Evolutionary conservation across 2,888 invertebrate species (phyloP).

Genomic region (Dioctria linearis): DNA sequence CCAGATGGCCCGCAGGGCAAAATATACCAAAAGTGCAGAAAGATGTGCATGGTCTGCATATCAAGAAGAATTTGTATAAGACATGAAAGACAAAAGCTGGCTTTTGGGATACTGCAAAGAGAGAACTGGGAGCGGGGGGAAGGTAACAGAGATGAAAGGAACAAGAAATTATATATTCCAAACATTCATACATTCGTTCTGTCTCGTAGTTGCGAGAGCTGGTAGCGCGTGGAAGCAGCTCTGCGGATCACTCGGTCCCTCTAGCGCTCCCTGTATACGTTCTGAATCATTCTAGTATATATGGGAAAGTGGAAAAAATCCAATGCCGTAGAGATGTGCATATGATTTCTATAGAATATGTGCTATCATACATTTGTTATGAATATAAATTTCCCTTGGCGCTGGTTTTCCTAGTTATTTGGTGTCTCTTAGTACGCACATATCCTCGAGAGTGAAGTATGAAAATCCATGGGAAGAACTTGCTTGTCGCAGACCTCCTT

Average conservation of each 20-base stretch:
- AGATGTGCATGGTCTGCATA: slow-evolving; percentile 46
- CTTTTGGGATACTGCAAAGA: not conserved
- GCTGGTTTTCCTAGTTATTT: slow-evolving; percentile 57
- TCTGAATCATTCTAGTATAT: slow-evolving; percentile 44
- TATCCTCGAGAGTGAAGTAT: not conserved
- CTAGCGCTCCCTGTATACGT: slow-evolving; percentile 36
- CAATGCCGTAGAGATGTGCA: slow-evolving; percentile 56
- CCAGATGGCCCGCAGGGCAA: slow-evolving; percentile 47
- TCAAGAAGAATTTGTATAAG: slow-evolving; percentile 29
- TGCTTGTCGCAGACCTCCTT: not conserved
- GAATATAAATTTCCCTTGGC: slow-evolving; percentile 64
- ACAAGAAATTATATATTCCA: slow-evolving; percentile 40
- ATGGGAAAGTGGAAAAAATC: not conserved
- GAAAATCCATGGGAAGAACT: not conserved
- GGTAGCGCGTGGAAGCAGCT: slow-evolving; percentile 27
- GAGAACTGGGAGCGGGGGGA: not conserved
- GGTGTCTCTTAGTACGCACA: slow-evolving; percentile 50
- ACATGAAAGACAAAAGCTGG: slow-evolving; percentile 44
- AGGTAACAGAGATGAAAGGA: slow-evolving; percentile 20
- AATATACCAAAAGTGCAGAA: slow-evolving; percentile 37
- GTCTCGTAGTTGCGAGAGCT: slow-evolving; percentile 16
- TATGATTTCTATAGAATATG: slow-evolving; percentile 25
- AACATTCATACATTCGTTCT: slow-evolving; percentile 39
- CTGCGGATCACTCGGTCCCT: slow-evolving; percentile 38
- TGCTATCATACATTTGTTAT: slow-evolving; percentile 61